Conservation (phyloP, 2,797 vertebrate genomes). For the Urosaurus nigricauda region DNA sequence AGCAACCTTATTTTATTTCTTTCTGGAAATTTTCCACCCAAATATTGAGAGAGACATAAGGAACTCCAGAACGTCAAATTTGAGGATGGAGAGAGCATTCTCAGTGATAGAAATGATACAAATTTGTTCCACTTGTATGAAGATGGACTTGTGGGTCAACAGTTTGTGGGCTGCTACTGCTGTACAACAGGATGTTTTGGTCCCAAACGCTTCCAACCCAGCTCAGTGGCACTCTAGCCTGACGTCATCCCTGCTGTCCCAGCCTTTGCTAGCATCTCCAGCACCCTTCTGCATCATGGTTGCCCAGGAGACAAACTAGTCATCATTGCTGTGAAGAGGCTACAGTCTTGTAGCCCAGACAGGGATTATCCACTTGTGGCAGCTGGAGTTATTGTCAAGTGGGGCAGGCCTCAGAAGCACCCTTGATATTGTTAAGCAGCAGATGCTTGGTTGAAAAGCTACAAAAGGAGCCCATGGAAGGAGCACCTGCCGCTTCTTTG, state of each 20-base stretch:
- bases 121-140: too few relatives aligned
- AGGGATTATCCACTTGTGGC: constrained; percentile 53
- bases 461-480: constrained; percentile 8
- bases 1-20: too few relatives aligned
- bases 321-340: constrained; percentile 51
- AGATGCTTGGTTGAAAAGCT: constrained; percentile 63
- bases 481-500: constrained; percentile 54
- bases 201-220: constrained; percentile 46
- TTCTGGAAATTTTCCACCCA: too few relatives aligned
- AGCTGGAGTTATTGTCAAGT: constrained; percentile 69
- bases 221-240: constrained; percentile 45
- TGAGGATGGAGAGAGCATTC: too few relatives aligned
- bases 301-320: constrained; percentile 63
- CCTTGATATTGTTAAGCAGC: constrained; percentile 53
- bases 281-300: constrained; percentile 71
- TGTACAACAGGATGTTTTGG: background rate
- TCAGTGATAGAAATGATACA: too few relatives aligned
- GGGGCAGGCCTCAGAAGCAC: constrained; percentile 40
- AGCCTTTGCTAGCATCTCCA: constrained; percentile 48
- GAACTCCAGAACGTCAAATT: too few relatives aligned
- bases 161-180: background rate
- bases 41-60: too few relatives aligned
- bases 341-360: constrained; percentile 56
- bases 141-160: too few relatives aligned
- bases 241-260: constrained; percentile 39